Evolutionary conservation across 2,888 invertebrate genomes (phyloP), one percentile per base, ranked within the genome.

Genomic region (Boloria euphrosyne): DNA sequence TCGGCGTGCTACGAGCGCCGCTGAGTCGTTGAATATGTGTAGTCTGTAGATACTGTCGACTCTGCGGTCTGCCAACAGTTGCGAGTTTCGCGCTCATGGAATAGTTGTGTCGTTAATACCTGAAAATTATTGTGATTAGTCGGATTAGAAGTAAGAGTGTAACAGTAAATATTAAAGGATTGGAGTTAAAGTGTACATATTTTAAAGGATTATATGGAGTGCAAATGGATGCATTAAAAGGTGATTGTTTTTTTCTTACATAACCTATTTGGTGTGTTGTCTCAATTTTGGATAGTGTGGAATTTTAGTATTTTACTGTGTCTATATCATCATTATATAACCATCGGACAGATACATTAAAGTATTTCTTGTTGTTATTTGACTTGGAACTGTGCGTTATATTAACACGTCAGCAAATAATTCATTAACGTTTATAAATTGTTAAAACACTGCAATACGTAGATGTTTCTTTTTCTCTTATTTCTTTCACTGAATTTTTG

Each of bases 81-180:
- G 86, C 83, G 83, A 81, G 83, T 82, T 85, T 85, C 83, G 86
- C 86, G 83, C 86, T 87, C 87, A 82, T 80, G 82, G 80, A 78
- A 77, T 76, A 79, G 81, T 84, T 77, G 83, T 83, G 83, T 81
- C 78, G 77, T 77, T 77, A 73, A 78, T 75, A 78, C 75, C 79
- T 68, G 73, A 76, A 76, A 38, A 38, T 38, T 77, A 76, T 70
- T 65, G 60, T 73, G 70, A 79, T 78, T 65, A 79, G 31, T 31
- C 31, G 59, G 59, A 59, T 50, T 59, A 31, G 75, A 77, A 82
- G 81, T 85, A 81, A 80, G 77, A 83, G 83, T 85, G 85, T 74
- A 75, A 78, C 79, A 72, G 68, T 73, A 71, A 73, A 72, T 73
- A 71, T 73, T 74, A 59, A 61, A 71, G 66, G 57, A 72, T 73